Base-by-base conservation (phyloP, 2,888 invertebrate genomes). In the Dasypolia templi region DNA sequence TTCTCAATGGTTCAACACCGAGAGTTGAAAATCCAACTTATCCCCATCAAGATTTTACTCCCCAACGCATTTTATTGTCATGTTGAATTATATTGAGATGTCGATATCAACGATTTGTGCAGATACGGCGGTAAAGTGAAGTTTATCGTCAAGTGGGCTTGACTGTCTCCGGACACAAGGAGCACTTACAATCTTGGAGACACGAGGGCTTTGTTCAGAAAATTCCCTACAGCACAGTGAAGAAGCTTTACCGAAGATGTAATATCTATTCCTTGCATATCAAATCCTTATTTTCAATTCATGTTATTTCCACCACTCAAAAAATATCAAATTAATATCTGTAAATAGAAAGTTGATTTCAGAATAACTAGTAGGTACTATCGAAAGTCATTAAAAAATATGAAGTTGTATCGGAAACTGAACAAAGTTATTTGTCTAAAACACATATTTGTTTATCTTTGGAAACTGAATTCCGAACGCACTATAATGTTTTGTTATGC, bases 151-250 rank as follows among this genome's bases (percentile, higher is more conserved):
- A 44, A 81, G 81, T 63, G 72, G 14, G 29, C 62, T 81, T 58
- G 53, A 51, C 62, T 55, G 61, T 49, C 51, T 55, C 59, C 69
- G 55, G 56, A 14, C 44, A 59, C 58, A 44, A 73, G 39, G 58
- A 69, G 74, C 66, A 73, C 83, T 81, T 65, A 58, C n/a, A 14
- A 59, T 49, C 35, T 79, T 62, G 44, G 29, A 44, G 63, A 44
- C 39, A 64, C 51, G n/a, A 82, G 64, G 51, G 62, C 58, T 73
- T 83, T 81, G 79, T 83, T 83, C 72, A 73, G 62, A 58, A 69
- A 59, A 61, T 68, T 61, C 77, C 77, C 35, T 46, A 70, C 64
- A 26, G 46, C 71, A 64, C 58, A 71, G 61, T 55, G 53, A 44
- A 29, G 67, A 22, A 75, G 53, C 42, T 71, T 72, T 59, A 29